Base-by-base conservation (phyloP, 2,113 vertebrate genomes). In the Ophthalmolycus amberensis region DNA sequence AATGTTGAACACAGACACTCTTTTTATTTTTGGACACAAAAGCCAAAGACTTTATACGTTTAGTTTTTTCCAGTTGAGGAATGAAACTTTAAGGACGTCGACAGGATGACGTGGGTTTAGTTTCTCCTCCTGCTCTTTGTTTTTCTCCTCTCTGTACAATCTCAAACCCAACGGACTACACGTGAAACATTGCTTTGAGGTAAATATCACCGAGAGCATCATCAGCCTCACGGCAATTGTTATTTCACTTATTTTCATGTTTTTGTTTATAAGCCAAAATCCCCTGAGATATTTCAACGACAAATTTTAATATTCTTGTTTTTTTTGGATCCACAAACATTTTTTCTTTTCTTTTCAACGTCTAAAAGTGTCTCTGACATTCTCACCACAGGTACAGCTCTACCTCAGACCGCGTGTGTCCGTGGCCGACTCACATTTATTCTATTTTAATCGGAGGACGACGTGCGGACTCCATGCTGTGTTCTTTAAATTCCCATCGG, bases 361-460 rank as follows among this genome's bases (percentile, higher is more conserved):
- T 70, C 78, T 82, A 70, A 71, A 86, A 48, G 72, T 85, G 85
- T 79, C 82, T 94, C 84, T 80, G 87, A 89, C 86, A 78, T 88
- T 90, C 73, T 86, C 85, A 89, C 86, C 89, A 79, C 71, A 88
- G 88, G 91, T 87, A 90, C 92, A 92, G 83, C 85, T 83, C 95
- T 95, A 95, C 95, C 94, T 95, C 94, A 92, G 87, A 93, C 78
- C 66, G 87, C 72, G 67, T 74, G 73, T 75, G 80, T 89, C 82
- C 11, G 77, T 54, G 54, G 68, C 63, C 81, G 73, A 85, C 69
- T 46, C 54, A 44, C 71, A 85, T 74, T 84, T 75, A 82, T 63
- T 6, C 46, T 84, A 25, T 89, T 89, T 89, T 78, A 88, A 93
- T 91, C 85, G 82, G 78, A 85, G 60, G 73, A 79, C 79, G 83